Evolutionary conservation across 2,888 invertebrate species (phyloP), one percentile per base, ranked within the genome.

Genomic region (Epirrhoe alternata): DNA sequence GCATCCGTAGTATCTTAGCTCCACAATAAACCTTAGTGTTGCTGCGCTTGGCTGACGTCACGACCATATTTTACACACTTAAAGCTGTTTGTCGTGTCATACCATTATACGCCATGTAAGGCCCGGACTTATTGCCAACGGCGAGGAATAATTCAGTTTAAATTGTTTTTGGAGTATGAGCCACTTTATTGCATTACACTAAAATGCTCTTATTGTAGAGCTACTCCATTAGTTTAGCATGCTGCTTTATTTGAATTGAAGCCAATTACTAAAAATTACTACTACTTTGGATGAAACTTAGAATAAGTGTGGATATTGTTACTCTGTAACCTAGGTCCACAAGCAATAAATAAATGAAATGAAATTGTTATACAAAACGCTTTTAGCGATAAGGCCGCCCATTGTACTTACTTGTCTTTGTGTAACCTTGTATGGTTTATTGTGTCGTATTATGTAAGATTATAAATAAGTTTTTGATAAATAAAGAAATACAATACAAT

Each of bases 71-170:
- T 93, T 89, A 92, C 87, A 90, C 90, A 90, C 90, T 92, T 92
- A 92, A 91, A 92, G 90, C 92, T 92, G 92, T 92, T 92, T 92
- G 93, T 92, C 91, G 91, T 90, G 91, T 92, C 90, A 90, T 90
- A 92, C 92, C 87, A 93, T 92, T 93, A 92, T 92, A 90, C 89
- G 89, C 84, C 87, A 87, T 91, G 92, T 92, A 92, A 89, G 86
- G 86, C 88, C 79, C 77, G 79, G 88, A 92, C 90, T 92, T 92
- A 91, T 86, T 88, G 89, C 91, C 87, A 84, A 82, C 82, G 80
- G 71, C 76, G 79, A 85, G 80, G 82, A 86, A 92, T 92, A 90
- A 90, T 83, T 90, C 88, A 88, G 83, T 87, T 89, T 87, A 89
- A 92, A 92, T 90, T 90, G 89, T 91, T 90, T 89, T 89, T 79